Percentiles rank a stretch among this genome's conserved stretches.
Evolutionary conservation across 2,888 invertebrate genomes (phyloP).

Genomic region (Drosophila recens): DNA sequence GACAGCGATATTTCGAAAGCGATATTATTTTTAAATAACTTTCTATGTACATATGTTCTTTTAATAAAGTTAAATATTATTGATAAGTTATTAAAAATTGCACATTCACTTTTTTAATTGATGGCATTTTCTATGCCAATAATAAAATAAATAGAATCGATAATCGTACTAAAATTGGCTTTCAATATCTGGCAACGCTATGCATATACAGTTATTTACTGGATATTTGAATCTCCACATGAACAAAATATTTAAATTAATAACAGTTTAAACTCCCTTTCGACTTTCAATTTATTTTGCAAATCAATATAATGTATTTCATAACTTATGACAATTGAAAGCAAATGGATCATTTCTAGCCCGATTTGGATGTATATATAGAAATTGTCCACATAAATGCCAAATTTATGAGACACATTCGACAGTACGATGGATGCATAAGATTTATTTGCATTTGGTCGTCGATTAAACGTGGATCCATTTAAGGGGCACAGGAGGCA

Average conservation of each 20-base stretch:
- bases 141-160: neutral
- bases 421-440: neutral
- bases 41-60: too few species aligned
- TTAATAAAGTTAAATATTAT: neutral
- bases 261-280: neutral
- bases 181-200: neutral
- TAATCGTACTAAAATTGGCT: neutral
- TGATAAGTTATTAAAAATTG: neutral
- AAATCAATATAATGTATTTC: conserved; percentile 25
- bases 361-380: neutral
- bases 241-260: neutral
- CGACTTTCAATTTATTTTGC: conserved; percentile 34
- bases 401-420: neutral
- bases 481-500: neutral
- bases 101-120: too few species aligned
- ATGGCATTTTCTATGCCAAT: neutral
- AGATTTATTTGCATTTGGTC: conserved; percentile 14
- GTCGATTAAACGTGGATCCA: conserved; percentile 9
- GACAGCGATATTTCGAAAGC: neutral
- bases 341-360: conserved; percentile 16
- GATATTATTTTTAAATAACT: neutral
- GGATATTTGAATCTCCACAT: neutral
- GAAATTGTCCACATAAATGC: neutral
- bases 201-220: neutral
- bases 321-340: conserved; percentile 23